Conservation (phyloP, 1,140 invertebrate genomes). For the Drosophila lini region DNA sequence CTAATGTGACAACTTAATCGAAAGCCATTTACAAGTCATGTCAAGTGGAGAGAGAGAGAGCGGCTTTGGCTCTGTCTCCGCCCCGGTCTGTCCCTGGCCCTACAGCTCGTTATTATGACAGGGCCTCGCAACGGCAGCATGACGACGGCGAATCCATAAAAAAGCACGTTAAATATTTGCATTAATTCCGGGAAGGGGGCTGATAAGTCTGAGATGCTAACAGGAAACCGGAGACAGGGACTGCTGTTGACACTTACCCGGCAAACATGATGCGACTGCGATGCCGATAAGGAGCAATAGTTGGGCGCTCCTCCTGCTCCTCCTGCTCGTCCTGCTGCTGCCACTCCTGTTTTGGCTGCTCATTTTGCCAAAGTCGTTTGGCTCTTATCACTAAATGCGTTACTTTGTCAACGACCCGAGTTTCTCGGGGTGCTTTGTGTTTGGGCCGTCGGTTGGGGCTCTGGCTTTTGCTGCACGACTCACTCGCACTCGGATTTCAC, state of each 20-base stretch:
- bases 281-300: conserved; percentile 80
- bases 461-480: conserved; percentile 61
- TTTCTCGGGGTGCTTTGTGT: conserved; percentile 39
- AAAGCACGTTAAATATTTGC: conserved; percentile 79
- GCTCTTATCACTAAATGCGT: conserved; percentile 71
- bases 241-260: conserved; percentile 70
- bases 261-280: conserved; percentile 75
- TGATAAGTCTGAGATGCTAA: conserved; percentile 60
- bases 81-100: neutral
- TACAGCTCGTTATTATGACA: conserved; percentile 49
- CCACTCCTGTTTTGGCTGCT: conserved; percentile 47
- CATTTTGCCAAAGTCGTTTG: conserved; percentile 68
- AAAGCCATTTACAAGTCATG: conserved; percentile 83
- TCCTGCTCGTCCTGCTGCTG: conserved; percentile 15
- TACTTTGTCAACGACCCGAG: conserved; percentile 76
- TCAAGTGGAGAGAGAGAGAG: conserved; percentile 56
- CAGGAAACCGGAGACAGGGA: conserved; percentile 40
- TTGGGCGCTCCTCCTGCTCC: conserved; percentile 39
- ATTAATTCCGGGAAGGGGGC: conserved; percentile 62
- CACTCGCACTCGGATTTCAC: conserved; percentile 48
- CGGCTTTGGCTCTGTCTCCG: conserved; percentile 2
- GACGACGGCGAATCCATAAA: conserved; percentile 79
- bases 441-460: conserved; percentile 41
- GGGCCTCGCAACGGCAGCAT: conserved; percentile 43
- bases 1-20: conserved; percentile 83